Conservation (phyloP, 2,113 vertebrate species). For the Petroica traversi region DNA sequence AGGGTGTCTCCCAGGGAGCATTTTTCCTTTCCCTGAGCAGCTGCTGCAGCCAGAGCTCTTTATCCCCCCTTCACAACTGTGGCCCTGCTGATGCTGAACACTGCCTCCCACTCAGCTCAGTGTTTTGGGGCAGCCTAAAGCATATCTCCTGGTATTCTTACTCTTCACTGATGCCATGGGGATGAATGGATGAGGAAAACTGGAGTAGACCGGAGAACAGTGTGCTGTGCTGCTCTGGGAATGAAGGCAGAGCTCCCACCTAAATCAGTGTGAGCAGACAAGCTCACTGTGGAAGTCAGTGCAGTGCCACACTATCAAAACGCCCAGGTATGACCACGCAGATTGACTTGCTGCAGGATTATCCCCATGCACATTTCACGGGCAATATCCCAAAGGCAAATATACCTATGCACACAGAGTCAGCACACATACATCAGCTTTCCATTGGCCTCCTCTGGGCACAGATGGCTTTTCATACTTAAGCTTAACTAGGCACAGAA, state of each 20-base stretch:
- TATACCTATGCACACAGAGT: background rate
- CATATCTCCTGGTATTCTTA: accelerated
- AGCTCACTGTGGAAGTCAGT: background rate
- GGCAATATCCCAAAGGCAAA: background rate
- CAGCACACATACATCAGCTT: background rate
- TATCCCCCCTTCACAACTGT: background rate
- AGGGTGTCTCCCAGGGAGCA: background rate
- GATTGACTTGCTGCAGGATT: background rate
- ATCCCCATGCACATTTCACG: accelerated
- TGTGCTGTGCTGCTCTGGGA: background rate
- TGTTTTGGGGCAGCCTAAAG: background rate
- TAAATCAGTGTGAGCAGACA: background rate
- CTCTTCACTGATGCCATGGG: background rate
- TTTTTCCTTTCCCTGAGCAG: background rate
- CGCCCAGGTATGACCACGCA: background rate
- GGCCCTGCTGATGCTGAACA: background rate
- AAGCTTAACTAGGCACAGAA: background rate
- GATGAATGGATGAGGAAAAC: background rate
- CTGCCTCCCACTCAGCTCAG: background rate
- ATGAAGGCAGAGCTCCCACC: background rate
- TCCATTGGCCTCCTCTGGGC: background rate
- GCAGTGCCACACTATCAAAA: accelerated
- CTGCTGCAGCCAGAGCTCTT: background rate
- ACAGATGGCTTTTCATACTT: background rate
- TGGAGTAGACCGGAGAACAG: background rate